Evolutionary conservation across 1,140 invertebrate genomes (phyloP).

Genomic region (Dinothrombium tinctorium): DNA sequence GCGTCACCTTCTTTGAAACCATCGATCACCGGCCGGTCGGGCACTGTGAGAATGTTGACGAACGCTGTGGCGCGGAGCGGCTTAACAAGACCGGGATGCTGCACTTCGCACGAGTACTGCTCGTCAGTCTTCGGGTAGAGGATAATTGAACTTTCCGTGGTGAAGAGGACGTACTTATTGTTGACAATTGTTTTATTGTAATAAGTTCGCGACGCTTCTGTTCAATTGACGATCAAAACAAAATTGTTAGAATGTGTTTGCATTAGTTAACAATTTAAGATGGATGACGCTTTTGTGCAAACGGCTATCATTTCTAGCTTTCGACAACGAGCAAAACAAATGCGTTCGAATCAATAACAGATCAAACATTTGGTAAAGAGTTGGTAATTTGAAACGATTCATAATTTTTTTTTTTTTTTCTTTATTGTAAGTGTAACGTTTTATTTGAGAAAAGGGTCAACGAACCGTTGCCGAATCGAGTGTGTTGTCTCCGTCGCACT

Average conservation of each 20-base stretch:
- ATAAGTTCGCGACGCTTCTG: conserved; percentile 11
- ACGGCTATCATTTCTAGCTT: too few relatives aligned
- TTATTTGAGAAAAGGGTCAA: too few relatives aligned
- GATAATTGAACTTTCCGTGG: conserved; percentile 30
- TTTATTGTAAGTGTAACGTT: not conserved
- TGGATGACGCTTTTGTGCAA: too few relatives aligned
- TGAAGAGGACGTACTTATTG: conserved; percentile 21
- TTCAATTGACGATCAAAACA: not conserved
- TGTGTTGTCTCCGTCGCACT: too few relatives aligned
- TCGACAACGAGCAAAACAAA: too few relatives aligned
- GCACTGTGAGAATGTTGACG: conserved; percentile 71
- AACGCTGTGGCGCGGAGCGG: conserved; percentile 48
- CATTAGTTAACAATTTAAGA: not conserved
- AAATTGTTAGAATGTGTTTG: not conserved
- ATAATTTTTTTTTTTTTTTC: not conserved
- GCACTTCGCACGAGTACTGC: conserved; percentile 73
- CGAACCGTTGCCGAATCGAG: too few relatives aligned
- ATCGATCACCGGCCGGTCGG: conserved; percentile 59
- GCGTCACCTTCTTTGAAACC: conserved; percentile 54
- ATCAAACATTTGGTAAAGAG: too few relatives aligned
- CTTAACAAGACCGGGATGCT: conserved; percentile 47
- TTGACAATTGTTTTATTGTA: conserved; percentile 11
- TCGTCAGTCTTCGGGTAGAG: conserved; percentile 58
- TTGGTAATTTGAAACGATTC: too few relatives aligned
- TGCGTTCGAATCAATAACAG: too few relatives aligned